phyloP scores from a whole-genome alignment of 2,797 vertebrate species.

The Sebastiscus tertius region DNA sequence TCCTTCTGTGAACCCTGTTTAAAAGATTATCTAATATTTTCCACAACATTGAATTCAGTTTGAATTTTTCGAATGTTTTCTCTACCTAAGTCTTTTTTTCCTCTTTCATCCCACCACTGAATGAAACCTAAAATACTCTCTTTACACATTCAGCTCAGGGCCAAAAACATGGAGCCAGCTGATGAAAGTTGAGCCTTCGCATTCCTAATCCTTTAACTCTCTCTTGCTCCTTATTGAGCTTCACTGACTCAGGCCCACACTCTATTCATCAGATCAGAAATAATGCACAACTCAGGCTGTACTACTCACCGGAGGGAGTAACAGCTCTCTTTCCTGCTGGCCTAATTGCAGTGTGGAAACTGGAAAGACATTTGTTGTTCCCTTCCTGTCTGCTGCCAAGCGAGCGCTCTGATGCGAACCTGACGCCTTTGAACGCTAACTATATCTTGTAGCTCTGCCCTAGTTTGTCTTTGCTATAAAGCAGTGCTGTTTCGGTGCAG shows the following conservation, averaged over 20 bases:
- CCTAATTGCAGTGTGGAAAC: slow-evolving; percentile 69
- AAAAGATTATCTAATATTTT: background rate
- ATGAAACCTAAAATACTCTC: background rate
- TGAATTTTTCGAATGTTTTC: background rate
- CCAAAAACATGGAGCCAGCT: background rate
- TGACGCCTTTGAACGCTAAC: slow-evolving; percentile 45
- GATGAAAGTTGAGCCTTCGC: background rate
- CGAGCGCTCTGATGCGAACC: slow-evolving; percentile 23
- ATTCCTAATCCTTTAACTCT: slow-evolving; percentile 24
- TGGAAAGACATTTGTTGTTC: slow-evolving; percentile 62
- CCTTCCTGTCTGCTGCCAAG: slow-evolving; percentile 64
- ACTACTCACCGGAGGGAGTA: slow-evolving; percentile 59
- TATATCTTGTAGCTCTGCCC: slow-evolving; percentile 11
- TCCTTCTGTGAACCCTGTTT: slow-evolving; percentile 5
- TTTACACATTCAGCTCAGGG: background rate
- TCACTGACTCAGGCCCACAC: background rate
- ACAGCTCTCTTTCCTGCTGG: slow-evolving; percentile 69
- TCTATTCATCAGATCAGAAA: slow-evolving; percentile 40
- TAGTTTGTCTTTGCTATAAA: slow-evolving; percentile 29
- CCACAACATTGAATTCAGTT: background rate
- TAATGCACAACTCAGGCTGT: slow-evolving; percentile 27
- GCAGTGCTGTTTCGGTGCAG: background rate
- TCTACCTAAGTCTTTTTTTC: background rate
- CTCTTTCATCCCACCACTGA: background rate
- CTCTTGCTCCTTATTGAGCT: slow-evolving; percentile 14